Percentiles rank a stretch among this genome's conserved stretches.
Conservation (phyloP, 1,140 invertebrate species). For the Polyergus mexicanus region DNA sequence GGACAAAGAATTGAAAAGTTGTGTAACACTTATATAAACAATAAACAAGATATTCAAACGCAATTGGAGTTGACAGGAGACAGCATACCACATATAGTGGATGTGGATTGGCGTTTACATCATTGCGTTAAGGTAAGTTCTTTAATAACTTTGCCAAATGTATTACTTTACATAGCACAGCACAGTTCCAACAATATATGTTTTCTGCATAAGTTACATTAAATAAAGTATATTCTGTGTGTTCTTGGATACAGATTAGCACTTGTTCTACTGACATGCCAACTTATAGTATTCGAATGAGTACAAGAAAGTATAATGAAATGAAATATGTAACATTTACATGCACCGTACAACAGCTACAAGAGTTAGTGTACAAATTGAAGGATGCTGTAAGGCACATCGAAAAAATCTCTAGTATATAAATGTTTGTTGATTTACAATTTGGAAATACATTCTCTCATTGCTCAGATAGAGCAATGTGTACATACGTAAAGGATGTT, state of each 20-base stretch:
- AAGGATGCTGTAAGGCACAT: conserved; percentile 89
- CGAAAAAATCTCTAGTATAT: conserved; percentile 85
- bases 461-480: background rate
- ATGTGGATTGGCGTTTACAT: conserved; percentile 90
- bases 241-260: conserved; percentile 83
- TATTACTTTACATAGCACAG: conserved; percentile 20
- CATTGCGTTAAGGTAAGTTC: conserved; percentile 86
- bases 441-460: conserved; percentile 1
- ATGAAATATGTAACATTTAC: conserved; percentile 87
- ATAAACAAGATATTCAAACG: conserved; percentile 81
- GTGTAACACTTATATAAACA: conserved; percentile 80
- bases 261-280: conserved; percentile 80
- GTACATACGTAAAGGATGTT: conserved; percentile 54
- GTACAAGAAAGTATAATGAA: conserved; percentile 84
- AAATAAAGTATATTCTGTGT: conserved; percentile 17
- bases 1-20: conserved; percentile 79
- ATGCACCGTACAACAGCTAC: conserved; percentile 88
- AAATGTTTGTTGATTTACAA: conserved; percentile 7
- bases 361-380: conserved; percentile 90
- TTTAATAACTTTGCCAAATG: background rate
- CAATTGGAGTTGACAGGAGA: conserved; percentile 85
- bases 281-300: conserved; percentile 84
- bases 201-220: conserved; percentile 10
- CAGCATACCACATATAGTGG: conserved; percentile 88
- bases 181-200: conserved; percentile 12